These are phyloP conservation scores for Echinarachnius parma DNA, from an alignment of 53 echinoderm and acorn worm genomes.

Conservation along the genomic window DNA sequence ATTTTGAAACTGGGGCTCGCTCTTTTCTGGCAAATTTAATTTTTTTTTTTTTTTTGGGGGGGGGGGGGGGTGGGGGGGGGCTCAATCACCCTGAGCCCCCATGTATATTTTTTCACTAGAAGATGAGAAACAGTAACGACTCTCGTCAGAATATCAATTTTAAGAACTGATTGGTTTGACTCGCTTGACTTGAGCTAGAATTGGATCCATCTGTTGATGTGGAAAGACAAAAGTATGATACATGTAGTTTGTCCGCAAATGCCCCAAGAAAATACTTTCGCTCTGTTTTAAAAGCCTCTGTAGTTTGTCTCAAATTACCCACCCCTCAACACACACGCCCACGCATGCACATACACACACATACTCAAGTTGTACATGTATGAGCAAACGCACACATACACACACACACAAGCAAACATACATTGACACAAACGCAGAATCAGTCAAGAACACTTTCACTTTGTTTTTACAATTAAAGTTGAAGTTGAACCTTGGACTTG, in stretches of 20 bases:
- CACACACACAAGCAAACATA: no score
- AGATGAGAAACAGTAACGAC: constrained; percentile 23
- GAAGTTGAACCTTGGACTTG: not conserved
- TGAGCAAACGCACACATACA: no score
- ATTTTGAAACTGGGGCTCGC: no score
- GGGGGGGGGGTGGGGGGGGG: not conserved
- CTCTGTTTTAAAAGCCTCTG: no score
- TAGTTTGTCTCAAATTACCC: no score
- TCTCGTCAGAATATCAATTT: constrained; percentile 40
- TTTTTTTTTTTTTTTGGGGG: not conserved
- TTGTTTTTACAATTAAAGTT: no score
- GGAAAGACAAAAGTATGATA: constrained; percentile 37
- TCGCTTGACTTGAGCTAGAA: constrained; percentile 36
- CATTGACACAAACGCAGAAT: no score
- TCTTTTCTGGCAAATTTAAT: no score
- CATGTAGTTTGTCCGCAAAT: not conserved
- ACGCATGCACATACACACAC: no score
- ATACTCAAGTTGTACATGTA: no score
- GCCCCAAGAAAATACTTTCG: not conserved
- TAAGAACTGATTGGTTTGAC: constrained; percentile 47
- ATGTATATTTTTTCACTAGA: not conserved
- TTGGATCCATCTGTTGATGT: constrained; percentile 41
- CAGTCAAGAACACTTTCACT: no score
- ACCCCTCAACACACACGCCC: no score
- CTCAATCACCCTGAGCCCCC: not conserved